Evolutionary conservation across 1,140 invertebrate species (phyloP).

Genomic region (Anastrepha obliqua): DNA sequence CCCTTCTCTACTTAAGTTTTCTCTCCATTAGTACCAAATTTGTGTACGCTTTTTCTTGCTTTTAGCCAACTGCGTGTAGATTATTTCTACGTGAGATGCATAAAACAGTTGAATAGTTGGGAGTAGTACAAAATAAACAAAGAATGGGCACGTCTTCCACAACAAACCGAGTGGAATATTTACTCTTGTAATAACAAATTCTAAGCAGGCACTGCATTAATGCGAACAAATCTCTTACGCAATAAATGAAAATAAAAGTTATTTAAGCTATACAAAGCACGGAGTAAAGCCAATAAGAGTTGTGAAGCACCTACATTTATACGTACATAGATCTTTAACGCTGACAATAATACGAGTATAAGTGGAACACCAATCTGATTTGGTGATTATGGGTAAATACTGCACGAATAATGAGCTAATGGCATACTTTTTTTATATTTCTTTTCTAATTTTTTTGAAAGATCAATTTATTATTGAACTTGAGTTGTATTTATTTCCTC

Average conservation of each 20-base stretch:
- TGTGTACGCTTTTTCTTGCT: not conserved
- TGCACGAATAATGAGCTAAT: too few relatives aligned
- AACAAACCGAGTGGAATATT: slow-evolving; percentile 2
- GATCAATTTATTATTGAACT: too few relatives aligned
- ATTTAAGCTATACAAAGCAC: not conserved
- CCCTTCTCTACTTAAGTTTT: not conserved
- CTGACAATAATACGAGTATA: not conserved
- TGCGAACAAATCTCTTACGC: slow-evolving; percentile 9
- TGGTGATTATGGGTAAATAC: not conserved
- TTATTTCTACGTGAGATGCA: slow-evolving; percentile 7
- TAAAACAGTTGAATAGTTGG: not conserved
- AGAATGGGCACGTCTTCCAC: slow-evolving; percentile 10
- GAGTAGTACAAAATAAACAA: not conserved
- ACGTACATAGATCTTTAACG: not conserved
- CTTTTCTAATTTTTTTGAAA: too few relatives aligned
- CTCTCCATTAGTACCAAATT: slow-evolving; percentile 8
- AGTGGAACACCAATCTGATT: not conserved
- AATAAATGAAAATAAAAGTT: slow-evolving; percentile 41
- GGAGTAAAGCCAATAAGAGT: too few relatives aligned
- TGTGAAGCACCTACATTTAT: not conserved
- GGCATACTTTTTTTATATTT: too few relatives aligned
- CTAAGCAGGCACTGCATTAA: slow-evolving; percentile 25
- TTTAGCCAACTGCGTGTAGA: not conserved
- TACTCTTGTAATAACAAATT: slow-evolving; percentile 18
- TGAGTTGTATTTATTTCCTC: too few relatives aligned